A percentile compares a stretch with the other conserved stretches of the same genome.
These are phyloP conservation scores for Anguilla japonica DNA, from an alignment of 2,113 vertebrate genomes.

Conservation along the genomic window DNA sequence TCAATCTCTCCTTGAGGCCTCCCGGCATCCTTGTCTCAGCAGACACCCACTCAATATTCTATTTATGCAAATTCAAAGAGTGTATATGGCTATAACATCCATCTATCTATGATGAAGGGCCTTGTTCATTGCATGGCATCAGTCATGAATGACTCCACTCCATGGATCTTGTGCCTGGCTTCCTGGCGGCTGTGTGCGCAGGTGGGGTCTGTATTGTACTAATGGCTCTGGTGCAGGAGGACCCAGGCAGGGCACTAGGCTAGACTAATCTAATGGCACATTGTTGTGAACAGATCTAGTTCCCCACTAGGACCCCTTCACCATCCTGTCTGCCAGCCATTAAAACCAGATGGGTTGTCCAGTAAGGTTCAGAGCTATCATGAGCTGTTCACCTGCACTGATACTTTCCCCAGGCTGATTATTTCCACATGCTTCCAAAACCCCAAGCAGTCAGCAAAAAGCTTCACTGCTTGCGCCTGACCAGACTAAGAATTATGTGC, in stretches of 20 bases:
- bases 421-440: neutral
- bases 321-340: neutral
- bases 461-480: neutral
- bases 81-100: neutral
- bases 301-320: neutral
- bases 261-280: neutral
- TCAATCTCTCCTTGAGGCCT: slow-evolving; percentile 1
- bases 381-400: neutral
- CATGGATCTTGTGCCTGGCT: neutral
- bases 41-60: slow-evolving; percentile 3
- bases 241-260: neutral
- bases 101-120: neutral
- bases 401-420: neutral
- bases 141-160: neutral
- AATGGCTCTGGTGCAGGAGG: neutral
- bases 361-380: neutral
- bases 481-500: neutral
- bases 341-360: neutral
- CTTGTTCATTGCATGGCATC: neutral
- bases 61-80: slow-evolving; percentile 3
- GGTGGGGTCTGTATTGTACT: neutral
- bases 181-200: neutral
- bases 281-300: neutral
- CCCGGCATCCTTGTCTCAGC: neutral
- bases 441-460: neutral